Base-by-base conservation (phyloP, 2,888 invertebrate genomes). In the Netelia melanura region DNA sequence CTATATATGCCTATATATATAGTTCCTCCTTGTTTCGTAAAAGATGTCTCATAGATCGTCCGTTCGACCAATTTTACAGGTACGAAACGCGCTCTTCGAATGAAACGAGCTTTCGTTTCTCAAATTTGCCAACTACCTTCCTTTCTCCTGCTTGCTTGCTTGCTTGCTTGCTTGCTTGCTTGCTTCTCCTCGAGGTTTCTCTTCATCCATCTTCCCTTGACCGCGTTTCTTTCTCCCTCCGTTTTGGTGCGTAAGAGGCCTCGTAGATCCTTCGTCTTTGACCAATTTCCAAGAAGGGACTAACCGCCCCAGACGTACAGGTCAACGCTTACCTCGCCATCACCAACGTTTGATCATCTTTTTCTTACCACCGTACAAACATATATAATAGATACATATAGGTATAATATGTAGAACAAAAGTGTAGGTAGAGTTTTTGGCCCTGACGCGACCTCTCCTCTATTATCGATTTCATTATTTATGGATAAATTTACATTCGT, bases 251-350 rank as follows among this genome's bases (percentile, higher is more conserved):
- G 67, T 74, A 71, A 71, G 56, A 70, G 61, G 65, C 76, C 65
- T 17, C 62, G 87, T 87, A 87, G 86, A 87, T 81, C 81, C 74
- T 81, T 79, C 78, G 86, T 70, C 72, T 84, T 71, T 38, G 86
- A 84, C 84, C 85, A 88, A 90, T 90, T 91, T 91, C 91, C 88
- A 86, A 89, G 91, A 91, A 91, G 89, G 89, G 83, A 84, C 88
- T 17, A 9, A 64, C 54, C 87, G 81, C 85, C 82, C 84, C 83
- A 85, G 83, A 85, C 83, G 81, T 84, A 61, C 79, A 80, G 79
- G 84, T 81, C 84, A 75, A 74, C 71, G 68, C 81, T 78, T 81
- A 82, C 79, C 82, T 79, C 38, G 6, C 38, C 5, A 38, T 38
- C 38, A 38, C 38, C 38, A 38, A 38, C 38, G 38, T 6, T 6